Percentiles rank a stretch among this genome's conserved stretches.
phyloP scores from a whole-genome alignment of 2,113 vertebrate species.

The Pungitius pungitius region DNA sequence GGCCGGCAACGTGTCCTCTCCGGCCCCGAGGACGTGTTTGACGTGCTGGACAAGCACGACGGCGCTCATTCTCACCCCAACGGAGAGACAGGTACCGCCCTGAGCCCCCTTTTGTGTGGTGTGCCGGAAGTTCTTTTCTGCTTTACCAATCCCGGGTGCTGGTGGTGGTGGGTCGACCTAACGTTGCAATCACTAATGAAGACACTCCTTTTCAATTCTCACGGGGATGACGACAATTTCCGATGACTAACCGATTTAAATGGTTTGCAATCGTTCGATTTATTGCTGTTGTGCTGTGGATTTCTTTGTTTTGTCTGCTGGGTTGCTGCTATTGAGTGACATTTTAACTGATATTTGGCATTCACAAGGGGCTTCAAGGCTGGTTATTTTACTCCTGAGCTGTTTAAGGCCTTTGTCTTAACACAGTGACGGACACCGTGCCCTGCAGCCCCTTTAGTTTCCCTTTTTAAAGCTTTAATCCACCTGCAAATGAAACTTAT shows the following conservation, averaged over 20 bases:
- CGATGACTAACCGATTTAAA: conserved; percentile 3
- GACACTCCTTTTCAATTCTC: conserved; percentile 4
- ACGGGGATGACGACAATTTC: neutral
- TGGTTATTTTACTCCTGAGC: neutral
- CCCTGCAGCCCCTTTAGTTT: conserved; percentile 57
- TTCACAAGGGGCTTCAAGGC: conserved; percentile 52
- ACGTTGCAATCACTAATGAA: conserved; percentile 26
- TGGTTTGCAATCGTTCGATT: conserved; percentile 1
- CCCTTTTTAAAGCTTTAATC: neutral
- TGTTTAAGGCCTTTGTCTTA: neutral
- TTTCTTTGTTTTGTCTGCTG: conserved; percentile 8
- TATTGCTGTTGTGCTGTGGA: conserved; percentile 31
- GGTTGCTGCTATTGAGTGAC: conserved; percentile 16
- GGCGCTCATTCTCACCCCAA: conserved; percentile 53
- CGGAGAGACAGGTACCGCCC: conserved; percentile 86
- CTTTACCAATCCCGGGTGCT: conserved; percentile 60
- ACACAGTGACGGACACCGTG: conserved; percentile 7
- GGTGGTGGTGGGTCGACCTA: conserved; percentile 65
- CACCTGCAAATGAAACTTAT: neutral
- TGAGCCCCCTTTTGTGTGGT: conserved; percentile 57
- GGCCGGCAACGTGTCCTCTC: conserved; percentile 57
- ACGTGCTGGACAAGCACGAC: conserved; percentile 36
- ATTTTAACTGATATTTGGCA: conserved; percentile 22
- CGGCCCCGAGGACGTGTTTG: conserved; percentile 68
- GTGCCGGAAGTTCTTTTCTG: conserved; percentile 41